Evolutionary conservation across 2,888 invertebrate species (phyloP).

Genomic region (Teinopalpus imperialis): DNA sequence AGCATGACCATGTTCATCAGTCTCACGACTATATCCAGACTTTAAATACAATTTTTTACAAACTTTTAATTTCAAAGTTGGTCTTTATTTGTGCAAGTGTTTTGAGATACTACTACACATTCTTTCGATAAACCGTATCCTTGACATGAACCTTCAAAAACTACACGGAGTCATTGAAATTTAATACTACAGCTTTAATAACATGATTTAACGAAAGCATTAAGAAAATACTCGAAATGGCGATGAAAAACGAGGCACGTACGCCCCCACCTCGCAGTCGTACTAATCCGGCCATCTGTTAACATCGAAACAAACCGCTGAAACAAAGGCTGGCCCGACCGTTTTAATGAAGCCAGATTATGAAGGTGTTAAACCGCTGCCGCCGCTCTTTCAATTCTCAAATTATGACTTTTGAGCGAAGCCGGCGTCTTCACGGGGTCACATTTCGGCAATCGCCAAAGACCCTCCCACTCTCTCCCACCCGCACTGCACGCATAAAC

Average conservation of each 20-base stretch:
- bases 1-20: too few relatives aligned
- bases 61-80: too few relatives aligned
- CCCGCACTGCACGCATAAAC: slow-evolving; percentile 48
- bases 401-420: slow-evolving; percentile 72
- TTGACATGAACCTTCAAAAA: too few relatives aligned
- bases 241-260: slow-evolving; percentile 37
- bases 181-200: slow-evolving; percentile 8
- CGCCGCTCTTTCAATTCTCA: slow-evolving; percentile 76
- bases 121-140: too few relatives aligned
- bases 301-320: slow-evolving; percentile 73
- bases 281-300: slow-evolving; percentile 79
- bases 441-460: slow-evolving; percentile 71
- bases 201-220: slow-evolving; percentile 18
- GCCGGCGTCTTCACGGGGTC: slow-evolving; percentile 68
- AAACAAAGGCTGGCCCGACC: slow-evolving; percentile 76
- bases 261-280: slow-evolving; percentile 56
- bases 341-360: slow-evolving; percentile 79
- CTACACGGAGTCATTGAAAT: not conserved
- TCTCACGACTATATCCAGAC: too few relatives aligned
- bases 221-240: slow-evolving; percentile 19
- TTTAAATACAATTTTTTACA: too few relatives aligned
- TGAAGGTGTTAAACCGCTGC: slow-evolving; percentile 79
- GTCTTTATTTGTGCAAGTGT: too few relatives aligned
- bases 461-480: slow-evolving; percentile 55
- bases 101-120: too few relatives aligned